These are phyloP conservation scores for Drosophila kanapiae DNA, from an alignment of 1,140 invertebrate genomes.

Conservation along the genomic window DNA sequence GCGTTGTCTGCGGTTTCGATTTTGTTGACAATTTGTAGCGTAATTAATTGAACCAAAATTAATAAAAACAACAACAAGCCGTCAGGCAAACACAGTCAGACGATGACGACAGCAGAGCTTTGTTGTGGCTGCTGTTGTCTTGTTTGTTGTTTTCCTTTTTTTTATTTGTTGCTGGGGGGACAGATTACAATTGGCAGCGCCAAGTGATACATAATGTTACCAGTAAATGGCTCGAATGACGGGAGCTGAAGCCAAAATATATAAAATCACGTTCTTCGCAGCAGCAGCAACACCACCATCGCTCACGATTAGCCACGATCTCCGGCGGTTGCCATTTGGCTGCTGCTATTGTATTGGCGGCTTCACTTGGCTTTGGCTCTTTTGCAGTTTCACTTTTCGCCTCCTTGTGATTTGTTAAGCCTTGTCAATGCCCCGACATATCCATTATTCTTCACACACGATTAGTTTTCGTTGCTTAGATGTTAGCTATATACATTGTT, in stretches of 20 bases:
- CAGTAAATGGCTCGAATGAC: slow-evolving; percentile 64
- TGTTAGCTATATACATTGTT: slow-evolving; percentile 10
- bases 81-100: slow-evolving; percentile 14
- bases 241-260: slow-evolving; percentile 42
- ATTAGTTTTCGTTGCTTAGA: slow-evolving; percentile 54
- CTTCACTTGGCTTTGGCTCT: slow-evolving; percentile 58
- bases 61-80: slow-evolving; percentile 68
- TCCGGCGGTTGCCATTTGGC: slow-evolving; percentile 46
- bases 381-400: slow-evolving; percentile 63
- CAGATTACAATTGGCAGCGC: slow-evolving; percentile 72
- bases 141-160: slow-evolving; percentile 9
- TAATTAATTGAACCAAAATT: slow-evolving; percentile 80
- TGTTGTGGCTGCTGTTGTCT: slow-evolving; percentile 14
- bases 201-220: slow-evolving; percentile 76
- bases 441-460: slow-evolving; percentile 74
- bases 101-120: slow-evolving; percentile 63
- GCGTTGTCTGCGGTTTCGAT: slow-evolving; percentile 60
- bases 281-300: slow-evolving; percentile 45
- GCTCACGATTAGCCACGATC: slow-evolving; percentile 72
- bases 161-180: slow-evolving; percentile 24
- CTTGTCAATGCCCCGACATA: slow-evolving; percentile 59
- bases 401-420: slow-evolving; percentile 74
- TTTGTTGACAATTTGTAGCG: slow-evolving; percentile 80
- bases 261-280: slow-evolving; percentile 69
- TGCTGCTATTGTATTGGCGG: slow-evolving; percentile 18